Percentiles rank a stretch among this genome's conserved stretches.
These are phyloP conservation scores for Falco novaeseelandiae DNA, from an alignment of 2,797 vertebrate genomes.

Conservation along the genomic window DNA sequence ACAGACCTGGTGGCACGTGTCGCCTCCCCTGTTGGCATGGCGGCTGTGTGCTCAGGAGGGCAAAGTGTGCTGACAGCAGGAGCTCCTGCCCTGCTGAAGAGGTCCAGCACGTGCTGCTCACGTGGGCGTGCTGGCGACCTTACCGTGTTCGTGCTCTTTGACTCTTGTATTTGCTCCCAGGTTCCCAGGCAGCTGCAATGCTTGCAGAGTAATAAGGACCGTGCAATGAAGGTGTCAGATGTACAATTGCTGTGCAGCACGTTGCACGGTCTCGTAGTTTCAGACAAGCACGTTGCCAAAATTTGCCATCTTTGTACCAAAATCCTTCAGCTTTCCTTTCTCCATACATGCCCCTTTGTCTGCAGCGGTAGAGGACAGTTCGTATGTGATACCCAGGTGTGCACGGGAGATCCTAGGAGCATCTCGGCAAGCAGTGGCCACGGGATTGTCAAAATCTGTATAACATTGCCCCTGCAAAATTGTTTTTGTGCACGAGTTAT, in stretches of 20 bases:
- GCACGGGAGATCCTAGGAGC: neutral
- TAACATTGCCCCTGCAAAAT: too few relatives aligned
- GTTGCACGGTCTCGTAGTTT: neutral
- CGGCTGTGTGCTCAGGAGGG: neutral
- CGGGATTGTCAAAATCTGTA: neutral
- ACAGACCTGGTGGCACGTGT: neutral
- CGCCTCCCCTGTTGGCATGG: accelerated
- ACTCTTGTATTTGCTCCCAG: neutral
- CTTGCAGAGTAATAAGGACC: neutral
- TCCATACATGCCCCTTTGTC: accelerated
- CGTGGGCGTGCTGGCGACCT: neutral
- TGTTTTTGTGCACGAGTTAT: accelerated
- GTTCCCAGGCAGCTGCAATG: neutral
- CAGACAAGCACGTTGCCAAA: too few relatives aligned
- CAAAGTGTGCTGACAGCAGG: neutral
- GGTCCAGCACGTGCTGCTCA: neutral
- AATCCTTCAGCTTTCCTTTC: neutral
- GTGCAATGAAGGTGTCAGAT: neutral
- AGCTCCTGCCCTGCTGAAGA: accelerated
- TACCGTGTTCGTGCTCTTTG: accelerated
- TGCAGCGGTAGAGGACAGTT: neutral
- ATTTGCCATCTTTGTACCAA: neutral
- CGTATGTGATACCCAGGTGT: neutral
- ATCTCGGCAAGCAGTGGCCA: neutral
- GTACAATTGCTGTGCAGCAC: neutral